Evolutionary conservation across 2,888 invertebrate genomes (phyloP).

Genomic region (Perizoma affinitatum): DNA sequence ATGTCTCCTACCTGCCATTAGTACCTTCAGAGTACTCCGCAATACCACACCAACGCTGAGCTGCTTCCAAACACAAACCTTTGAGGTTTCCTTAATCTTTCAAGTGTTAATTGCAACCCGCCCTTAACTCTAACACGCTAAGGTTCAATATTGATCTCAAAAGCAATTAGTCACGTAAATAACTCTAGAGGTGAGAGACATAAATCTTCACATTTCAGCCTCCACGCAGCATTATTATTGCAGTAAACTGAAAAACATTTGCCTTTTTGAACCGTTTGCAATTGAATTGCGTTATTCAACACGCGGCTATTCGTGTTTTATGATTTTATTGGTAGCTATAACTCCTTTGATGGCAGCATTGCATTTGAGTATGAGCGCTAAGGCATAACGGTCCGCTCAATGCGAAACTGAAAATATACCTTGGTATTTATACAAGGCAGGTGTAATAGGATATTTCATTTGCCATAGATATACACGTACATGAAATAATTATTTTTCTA

Average conservation of each 20-base stretch:
- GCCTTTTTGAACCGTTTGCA: conserved; percentile 43
- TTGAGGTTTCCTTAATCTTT: conserved; percentile 41
- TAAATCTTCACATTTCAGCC: conserved; percentile 55
- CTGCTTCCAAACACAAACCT: conserved; percentile 33
- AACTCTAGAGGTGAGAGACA: conserved; percentile 53
- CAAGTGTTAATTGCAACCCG: conserved; percentile 40
- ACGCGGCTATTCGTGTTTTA: conserved; percentile 39
- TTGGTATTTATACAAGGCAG: conserved; percentile 14
- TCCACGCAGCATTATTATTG: conserved; percentile 43
- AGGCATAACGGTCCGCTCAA: conserved; percentile 34
- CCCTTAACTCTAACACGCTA: conserved; percentile 38
- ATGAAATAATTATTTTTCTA: too few relatives aligned
- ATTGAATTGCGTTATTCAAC: conserved; percentile 39
- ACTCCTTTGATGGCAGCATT: conserved; percentile 36
- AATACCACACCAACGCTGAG: conserved; percentile 17
- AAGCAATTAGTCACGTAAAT: conserved; percentile 59
- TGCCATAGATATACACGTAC: neutral
- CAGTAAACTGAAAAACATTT: conserved; percentile 51
- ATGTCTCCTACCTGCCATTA: conserved; percentile 28
- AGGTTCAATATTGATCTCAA: conserved; percentile 46
- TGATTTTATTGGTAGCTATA: conserved; percentile 38
- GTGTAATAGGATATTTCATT: conserved; percentile 2
- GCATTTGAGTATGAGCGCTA: conserved; percentile 34
- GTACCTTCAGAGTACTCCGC: conserved; percentile 20
- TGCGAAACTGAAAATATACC: conserved; percentile 31